Conservation (phyloP, 1,140 invertebrate genomes). For the Drosophila azteca region DNA sequence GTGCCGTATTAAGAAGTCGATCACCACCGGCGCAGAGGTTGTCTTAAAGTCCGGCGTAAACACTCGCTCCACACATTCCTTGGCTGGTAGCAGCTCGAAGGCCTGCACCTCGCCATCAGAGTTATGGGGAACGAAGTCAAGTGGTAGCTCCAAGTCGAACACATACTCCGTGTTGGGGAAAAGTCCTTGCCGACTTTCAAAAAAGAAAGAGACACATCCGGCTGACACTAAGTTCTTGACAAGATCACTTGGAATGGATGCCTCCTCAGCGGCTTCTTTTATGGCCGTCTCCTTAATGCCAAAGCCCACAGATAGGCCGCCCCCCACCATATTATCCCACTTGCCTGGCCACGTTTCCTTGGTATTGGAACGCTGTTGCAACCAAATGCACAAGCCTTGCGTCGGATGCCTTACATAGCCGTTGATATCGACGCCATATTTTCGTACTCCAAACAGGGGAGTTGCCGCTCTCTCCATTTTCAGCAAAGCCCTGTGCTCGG, state of each 20-base stretch:
- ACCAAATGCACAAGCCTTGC: slow-evolving; percentile 95
- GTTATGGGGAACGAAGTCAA: slow-evolving; percentile 94
- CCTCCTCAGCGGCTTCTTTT: slow-evolving; percentile 97
- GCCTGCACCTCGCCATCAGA: slow-evolving; percentile 96
- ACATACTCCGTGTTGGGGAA: slow-evolving; percentile 97
- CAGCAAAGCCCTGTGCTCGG: slow-evolving; percentile 88
- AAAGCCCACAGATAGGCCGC: slow-evolving; percentile 94
- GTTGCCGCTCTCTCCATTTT: slow-evolving; percentile 96
- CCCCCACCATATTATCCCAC: slow-evolving; percentile 97
- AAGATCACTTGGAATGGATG: slow-evolving; percentile 90
- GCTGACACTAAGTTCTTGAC: slow-evolving; percentile 90
- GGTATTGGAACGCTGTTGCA: slow-evolving; percentile 93
- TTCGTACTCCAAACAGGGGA: slow-evolving; percentile 95
- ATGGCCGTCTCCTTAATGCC: slow-evolving; percentile 94
- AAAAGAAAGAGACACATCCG: slow-evolving; percentile 95
- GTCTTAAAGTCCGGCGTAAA: slow-evolving; percentile 95
- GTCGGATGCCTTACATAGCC: slow-evolving; percentile 94
- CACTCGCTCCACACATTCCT: slow-evolving; percentile 91
- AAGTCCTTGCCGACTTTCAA: slow-evolving; percentile 95
- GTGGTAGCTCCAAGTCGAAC: slow-evolving; percentile 95
- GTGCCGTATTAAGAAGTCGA: slow-evolving; percentile 96
- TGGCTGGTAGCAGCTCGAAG: slow-evolving; percentile 93
- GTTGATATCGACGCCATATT: slow-evolving; percentile 97
- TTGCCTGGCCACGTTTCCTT: slow-evolving; percentile 98
- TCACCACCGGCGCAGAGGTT: slow-evolving; percentile 93